Conservation (phyloP, 92 coral and sea anemone genomes). For the Epizoanthus ramosus region DNA sequence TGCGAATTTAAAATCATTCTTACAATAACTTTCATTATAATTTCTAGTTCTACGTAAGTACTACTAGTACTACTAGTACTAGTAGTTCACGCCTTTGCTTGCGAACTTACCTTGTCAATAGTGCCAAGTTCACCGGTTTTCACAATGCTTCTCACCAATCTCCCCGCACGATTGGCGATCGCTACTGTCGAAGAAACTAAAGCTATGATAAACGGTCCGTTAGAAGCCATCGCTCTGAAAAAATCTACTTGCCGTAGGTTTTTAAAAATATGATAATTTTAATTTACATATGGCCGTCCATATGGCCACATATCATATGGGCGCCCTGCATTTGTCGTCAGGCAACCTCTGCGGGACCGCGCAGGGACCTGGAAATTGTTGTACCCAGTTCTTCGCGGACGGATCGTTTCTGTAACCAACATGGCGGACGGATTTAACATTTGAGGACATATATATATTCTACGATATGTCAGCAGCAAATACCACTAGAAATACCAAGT, state of each 20-base stretch:
- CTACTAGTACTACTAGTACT: too few relatives aligned
- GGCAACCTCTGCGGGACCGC: neutral
- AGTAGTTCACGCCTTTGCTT: too few relatives aligned
- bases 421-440: conserved; percentile 9
- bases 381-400: conserved; percentile 25
- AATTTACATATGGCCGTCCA: too few relatives aligned
- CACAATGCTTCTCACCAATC: conserved; percentile 80
- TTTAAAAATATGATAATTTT: neutral
- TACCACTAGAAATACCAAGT: neutral
- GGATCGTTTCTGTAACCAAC: neutral
- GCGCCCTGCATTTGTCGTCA: too few relatives aligned
- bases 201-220: conserved; percentile 66
- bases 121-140: conserved; percentile 91
- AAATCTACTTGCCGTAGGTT: too few relatives aligned
- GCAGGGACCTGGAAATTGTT: neutral
- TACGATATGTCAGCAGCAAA: conserved; percentile 13
- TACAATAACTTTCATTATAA: too few relatives aligned
- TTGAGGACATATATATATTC: neutral
- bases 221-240: conserved; percentile 56
- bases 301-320: too few relatives aligned
- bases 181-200: conserved; percentile 93
- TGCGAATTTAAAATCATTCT: too few relatives aligned
- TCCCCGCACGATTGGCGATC: conserved; percentile 94
- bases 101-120: conserved; percentile 78
- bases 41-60: too few relatives aligned